Evolutionary conservation across 2,888 invertebrate genomes (phyloP), one percentile per base, ranked within the genome.

Genomic region (Drepanosiphum platanoidis): DNA sequence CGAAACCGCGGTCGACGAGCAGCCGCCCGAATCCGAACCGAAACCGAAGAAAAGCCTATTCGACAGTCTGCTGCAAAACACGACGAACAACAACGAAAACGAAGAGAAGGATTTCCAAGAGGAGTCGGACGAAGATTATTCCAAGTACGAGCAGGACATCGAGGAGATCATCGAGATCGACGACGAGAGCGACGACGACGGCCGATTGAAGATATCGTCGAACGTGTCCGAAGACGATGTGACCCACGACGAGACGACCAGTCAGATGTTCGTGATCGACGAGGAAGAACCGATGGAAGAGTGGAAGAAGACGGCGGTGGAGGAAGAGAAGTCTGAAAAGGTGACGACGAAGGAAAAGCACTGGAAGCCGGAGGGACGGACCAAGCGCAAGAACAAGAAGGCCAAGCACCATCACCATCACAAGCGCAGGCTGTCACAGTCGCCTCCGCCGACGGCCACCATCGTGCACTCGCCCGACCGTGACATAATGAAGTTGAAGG

Each of bases 401-500:
- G 86, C 88, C 27, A 88, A 87, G 61, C 88, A 88, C 58, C 88
- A 88, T 77, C 88, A 88, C 72, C 87, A 87, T 46, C 88, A 88
- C 64, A 87, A 88, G 64, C 88, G 88, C 66, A 87, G 87, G 72
- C 58, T 86, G 71, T 87, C 87, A 11, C 75, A 84, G 30, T 84
- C 84, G 2, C 87, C 87, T 34, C 87, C 88, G 1, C 88, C 88
- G 1, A 87, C 87, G 13, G 88, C 88, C 0, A 88, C 88, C 11
- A 88, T 88, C 13, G 87, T 88, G 0, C 88, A 88, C 36, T 88
- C 88, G 0, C 87, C 88, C 8, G 88, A 88, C 36, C 87, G 87
- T 34, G 88, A 88, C 46, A 87, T 88, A 32, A 87, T 88, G 88
- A 88, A 88, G 68, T 80, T 88, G 1, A 88, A 88, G 78, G 87